These are phyloP conservation scores for Globia sparganii DNA, from an alignment of 2,888 invertebrate genomes.

Conservation along the genomic window DNA sequence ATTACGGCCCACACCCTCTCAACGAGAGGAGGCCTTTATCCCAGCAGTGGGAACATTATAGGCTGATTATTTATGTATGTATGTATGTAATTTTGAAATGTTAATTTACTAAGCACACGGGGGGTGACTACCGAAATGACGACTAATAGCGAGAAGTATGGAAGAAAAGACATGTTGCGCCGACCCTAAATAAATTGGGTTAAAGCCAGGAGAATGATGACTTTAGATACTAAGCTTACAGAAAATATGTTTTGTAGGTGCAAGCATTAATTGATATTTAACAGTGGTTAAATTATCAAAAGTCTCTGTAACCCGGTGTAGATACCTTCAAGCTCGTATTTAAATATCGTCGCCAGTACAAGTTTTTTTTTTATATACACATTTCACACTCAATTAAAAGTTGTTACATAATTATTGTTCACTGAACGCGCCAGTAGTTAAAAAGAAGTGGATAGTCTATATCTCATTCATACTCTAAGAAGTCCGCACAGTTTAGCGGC, in stretches of 20 bases:
- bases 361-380: too few species aligned
- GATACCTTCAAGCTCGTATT: neutral
- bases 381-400: neutral
- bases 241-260: too few species aligned
- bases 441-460: slow-evolving; percentile 1
- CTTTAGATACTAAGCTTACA: neutral
- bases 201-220: too few species aligned
- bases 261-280: neutral
- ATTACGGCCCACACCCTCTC: too few species aligned
- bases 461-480: slow-evolving; percentile 37
- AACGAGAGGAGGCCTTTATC: too few species aligned
- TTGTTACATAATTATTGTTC: neutral
- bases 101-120: neutral
- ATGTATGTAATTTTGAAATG: too few species aligned
- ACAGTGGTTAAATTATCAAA: neutral
- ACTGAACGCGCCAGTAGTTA: neutral
- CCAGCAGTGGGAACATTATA: too few species aligned
- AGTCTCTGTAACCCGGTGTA: too few species aligned
- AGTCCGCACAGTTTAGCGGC: slow-evolving; percentile 48
- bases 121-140: neutral
- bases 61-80: too few species aligned
- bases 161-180: neutral
- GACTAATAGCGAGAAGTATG: neutral
- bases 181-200: neutral
- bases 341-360: neutral